Base-by-base conservation (phyloP, 1,140 invertebrate genomes). In the Drosophila orosa region DNA sequence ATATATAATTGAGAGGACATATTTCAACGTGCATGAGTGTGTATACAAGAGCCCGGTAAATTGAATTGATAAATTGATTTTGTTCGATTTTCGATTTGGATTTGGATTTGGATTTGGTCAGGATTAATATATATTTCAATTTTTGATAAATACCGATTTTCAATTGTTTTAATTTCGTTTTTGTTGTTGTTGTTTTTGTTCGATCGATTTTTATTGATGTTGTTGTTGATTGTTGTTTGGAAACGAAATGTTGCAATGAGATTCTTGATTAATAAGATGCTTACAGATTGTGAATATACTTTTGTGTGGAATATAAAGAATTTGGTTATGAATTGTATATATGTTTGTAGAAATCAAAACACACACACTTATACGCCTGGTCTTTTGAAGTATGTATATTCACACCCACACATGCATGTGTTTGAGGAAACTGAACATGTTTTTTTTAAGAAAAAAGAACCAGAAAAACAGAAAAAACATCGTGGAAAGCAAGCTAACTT, bases 211-310 rank as follows among this genome's bases (percentile, higher is more conserved):
- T 79, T 58, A 57, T 84, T 62, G 76, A 83, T 60, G 61, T 84
- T 62, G 59, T 80, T 63, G 78, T 85, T 74, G 78, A 69, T 84
- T 62, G 57, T 84, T 85, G 63, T 86, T 81, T 77, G 78, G 78
- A 86, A 86, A 82, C 82, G 79, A 86, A 86, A 86, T 73, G 82
- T 82, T 82, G 80, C 79, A 79, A 86, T 85, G 82, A 86, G 69
- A 85, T 85, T 75, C 39, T 86, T 78, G 82, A 85, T 85, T 85
- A 85, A 85, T 85, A 81, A 86, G 67, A 85, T 85, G 78, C 61
- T 78, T 66, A 72, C 42, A 86, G 76, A 40, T 66, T 50, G 72
- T 80, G 54, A 76, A 80, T 76, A 72, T 44, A 83, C 59, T 76
- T 27, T 75, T 39, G 65, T 54, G 81, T 79, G 58, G 62, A 72